A percentile compares a stretch with the other conserved stretches of the same genome.
These are phyloP conservation scores for Crotalus viridis DNA, from an alignment of 2,113 vertebrate species.

Conservation along the genomic window DNA sequence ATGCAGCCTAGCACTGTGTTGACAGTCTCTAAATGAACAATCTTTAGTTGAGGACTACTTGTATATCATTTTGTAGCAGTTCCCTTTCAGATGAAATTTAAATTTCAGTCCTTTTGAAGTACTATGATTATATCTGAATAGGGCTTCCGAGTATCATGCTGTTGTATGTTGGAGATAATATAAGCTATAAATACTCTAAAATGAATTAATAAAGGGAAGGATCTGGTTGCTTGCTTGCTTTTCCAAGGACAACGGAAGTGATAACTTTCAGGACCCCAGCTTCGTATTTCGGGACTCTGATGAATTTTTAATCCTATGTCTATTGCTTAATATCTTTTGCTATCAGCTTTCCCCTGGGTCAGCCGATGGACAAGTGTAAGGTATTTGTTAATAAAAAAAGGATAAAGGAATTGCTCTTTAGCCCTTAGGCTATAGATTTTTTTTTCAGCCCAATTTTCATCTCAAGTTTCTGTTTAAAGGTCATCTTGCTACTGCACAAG, in stretches of 20 bases:
- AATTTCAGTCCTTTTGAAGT: no score
- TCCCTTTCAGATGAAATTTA: no score
- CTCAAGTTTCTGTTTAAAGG: neutral
- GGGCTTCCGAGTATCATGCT: neutral
- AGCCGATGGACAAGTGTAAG: neutral
- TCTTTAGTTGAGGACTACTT: no score
- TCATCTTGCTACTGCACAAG: neutral
- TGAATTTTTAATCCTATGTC: conserved; percentile 23
- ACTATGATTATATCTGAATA: neutral
- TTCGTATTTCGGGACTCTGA: neutral
- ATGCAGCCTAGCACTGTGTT: no score
- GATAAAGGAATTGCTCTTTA: neutral
- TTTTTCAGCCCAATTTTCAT: neutral
- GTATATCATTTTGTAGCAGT: no score
- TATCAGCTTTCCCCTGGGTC: neutral
- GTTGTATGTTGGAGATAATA: neutral
- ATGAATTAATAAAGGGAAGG: conserved; percentile 11
- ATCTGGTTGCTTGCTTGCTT: neutral
- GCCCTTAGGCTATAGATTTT: neutral
- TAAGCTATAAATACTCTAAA: neutral
- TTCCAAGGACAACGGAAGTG: conserved; percentile 19
- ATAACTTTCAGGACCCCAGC: neutral
- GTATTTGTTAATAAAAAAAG: neutral
- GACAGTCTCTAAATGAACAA: no score
- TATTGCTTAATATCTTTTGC: neutral